Percentiles rank a stretch among this genome's conserved stretches.
phyloP scores from a whole-genome alignment of 2,113 vertebrate species.

The Anoura caudifer region DNA sequence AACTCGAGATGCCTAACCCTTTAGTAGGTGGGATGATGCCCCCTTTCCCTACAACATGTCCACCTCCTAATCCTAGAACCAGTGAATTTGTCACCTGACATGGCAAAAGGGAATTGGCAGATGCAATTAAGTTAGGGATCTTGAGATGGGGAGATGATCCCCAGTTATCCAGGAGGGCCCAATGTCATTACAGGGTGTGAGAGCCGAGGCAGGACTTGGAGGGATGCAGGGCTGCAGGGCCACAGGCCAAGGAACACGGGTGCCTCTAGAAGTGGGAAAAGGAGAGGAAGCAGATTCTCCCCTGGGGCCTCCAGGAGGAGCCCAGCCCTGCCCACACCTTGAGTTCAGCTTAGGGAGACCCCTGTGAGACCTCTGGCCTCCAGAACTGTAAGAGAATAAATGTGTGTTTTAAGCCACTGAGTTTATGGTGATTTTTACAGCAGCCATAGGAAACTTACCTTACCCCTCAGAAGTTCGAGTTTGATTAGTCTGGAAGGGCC shows the following conservation, averaged over 20 bases:
- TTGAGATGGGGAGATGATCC: neutral
- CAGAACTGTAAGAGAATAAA: neutral
- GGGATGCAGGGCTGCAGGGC: rapidly evolving
- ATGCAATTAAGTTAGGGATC: neutral
- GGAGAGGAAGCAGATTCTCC: neutral
- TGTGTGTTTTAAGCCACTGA: neutral
- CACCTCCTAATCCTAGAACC: neutral
- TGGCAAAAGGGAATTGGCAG: neutral
- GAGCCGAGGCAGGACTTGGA: neutral
- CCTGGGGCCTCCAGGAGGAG: neutral
- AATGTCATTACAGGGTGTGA: neutral
- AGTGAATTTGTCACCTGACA: neutral
- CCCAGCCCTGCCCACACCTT: too few relatives aligned
- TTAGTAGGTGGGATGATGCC: too few relatives aligned
- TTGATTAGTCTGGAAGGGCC: too few relatives aligned
- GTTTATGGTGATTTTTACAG: neutral
- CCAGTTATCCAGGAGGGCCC: neutral
- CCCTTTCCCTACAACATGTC: neutral
- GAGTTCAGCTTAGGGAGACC: neutral
- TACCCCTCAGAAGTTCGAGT: neutral
- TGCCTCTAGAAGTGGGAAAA: neutral
- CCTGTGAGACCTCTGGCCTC: neutral
- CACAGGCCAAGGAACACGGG: neutral
- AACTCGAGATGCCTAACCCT: neutral
- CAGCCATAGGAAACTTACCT: neutral